These are phyloP conservation scores for Bombus fervidus DNA, from an alignment of 1,140 invertebrate species.

Conservation along the genomic window DNA sequence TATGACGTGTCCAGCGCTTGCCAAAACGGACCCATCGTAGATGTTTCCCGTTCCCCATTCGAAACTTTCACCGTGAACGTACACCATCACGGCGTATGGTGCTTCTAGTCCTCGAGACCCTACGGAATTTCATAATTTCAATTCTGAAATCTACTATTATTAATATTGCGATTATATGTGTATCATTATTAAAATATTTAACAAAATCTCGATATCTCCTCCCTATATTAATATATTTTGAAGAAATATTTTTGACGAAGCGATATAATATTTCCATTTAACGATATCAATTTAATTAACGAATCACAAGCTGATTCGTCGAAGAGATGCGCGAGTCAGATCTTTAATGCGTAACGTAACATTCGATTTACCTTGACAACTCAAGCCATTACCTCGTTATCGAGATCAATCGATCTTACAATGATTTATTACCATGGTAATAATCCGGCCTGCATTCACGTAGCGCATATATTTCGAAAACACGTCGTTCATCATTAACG, in stretches of 20 bases:
- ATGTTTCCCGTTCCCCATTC: slow-evolving; percentile 93
- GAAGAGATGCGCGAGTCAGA: not conserved
- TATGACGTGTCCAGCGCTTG: slow-evolving; percentile 93
- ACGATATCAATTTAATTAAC: not conserved
- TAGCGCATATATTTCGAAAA: not conserved
- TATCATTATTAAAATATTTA: too few species aligned
- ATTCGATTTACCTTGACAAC: not conserved
- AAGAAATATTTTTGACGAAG: too few species aligned
- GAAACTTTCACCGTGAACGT: slow-evolving; percentile 92
- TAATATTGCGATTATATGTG: not conserved
- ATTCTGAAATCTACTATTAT: not conserved
- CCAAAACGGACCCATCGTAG: slow-evolving; percentile 93
- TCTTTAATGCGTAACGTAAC: not conserved
- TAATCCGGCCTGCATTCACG: not conserved
- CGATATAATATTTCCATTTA: not conserved
- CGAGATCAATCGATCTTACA: not conserved
- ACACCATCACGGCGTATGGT: slow-evolving; percentile 91
- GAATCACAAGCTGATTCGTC: not conserved
- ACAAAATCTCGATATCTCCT: too few species aligned
- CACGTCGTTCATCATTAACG: not conserved
- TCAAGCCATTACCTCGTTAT: not conserved
- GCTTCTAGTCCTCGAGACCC: slow-evolving; percentile 89
- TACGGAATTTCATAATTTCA: slow-evolving; percentile 68
- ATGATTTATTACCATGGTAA: slow-evolving; percentile 6
- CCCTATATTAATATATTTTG: too few species aligned